Conservation (phyloP, 2,888 invertebrate genomes). For the Melanotus villosus region DNA sequence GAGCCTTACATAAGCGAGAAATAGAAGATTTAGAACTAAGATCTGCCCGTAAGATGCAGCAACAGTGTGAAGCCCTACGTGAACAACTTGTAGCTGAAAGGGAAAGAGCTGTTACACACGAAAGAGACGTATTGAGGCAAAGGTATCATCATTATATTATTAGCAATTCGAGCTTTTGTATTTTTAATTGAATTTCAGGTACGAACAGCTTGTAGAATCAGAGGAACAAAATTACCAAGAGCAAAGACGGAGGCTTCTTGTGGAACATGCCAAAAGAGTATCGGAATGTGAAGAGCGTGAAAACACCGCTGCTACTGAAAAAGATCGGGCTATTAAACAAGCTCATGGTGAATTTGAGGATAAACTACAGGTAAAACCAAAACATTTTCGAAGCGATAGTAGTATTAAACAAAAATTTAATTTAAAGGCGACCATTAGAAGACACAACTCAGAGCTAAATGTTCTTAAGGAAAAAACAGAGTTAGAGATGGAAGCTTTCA, state of each 20-base stretch:
- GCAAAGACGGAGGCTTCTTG: slow-evolving; percentile 69
- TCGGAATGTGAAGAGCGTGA: slow-evolving; percentile 69
- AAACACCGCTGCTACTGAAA: slow-evolving; percentile 66
- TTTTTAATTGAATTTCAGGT: slow-evolving; percentile 58
- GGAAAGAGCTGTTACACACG: slow-evolving; percentile 74
- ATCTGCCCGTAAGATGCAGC: slow-evolving; percentile 74
- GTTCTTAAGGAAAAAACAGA: slow-evolving; percentile 74
- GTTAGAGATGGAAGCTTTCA: slow-evolving; percentile 76
- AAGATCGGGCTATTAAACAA: slow-evolving; percentile 69
- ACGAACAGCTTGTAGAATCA: slow-evolving; percentile 72
- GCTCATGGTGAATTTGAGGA: slow-evolving; percentile 70
- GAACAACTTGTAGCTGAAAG: slow-evolving; percentile 75
- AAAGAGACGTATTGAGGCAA: slow-evolving; percentile 73
- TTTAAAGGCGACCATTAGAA: slow-evolving; percentile 63
- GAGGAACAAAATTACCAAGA: slow-evolving; percentile 73
- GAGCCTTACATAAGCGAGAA: slow-evolving; percentile 77
- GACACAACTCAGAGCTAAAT: slow-evolving; percentile 71
- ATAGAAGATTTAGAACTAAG: slow-evolving; percentile 76
- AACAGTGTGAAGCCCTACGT: slow-evolving; percentile 74
- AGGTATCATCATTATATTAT: slow-evolving; percentile 64
- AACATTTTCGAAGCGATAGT: too few relatives aligned
- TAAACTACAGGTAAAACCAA: slow-evolving; percentile 67
- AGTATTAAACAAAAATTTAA: too few relatives aligned
- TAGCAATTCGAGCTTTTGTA: not conserved
- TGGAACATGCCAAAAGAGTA: slow-evolving; percentile 67